phyloP scores from a whole-genome alignment of 2,113 vertebrate species.

The Gallinago jamesoni region DNA sequence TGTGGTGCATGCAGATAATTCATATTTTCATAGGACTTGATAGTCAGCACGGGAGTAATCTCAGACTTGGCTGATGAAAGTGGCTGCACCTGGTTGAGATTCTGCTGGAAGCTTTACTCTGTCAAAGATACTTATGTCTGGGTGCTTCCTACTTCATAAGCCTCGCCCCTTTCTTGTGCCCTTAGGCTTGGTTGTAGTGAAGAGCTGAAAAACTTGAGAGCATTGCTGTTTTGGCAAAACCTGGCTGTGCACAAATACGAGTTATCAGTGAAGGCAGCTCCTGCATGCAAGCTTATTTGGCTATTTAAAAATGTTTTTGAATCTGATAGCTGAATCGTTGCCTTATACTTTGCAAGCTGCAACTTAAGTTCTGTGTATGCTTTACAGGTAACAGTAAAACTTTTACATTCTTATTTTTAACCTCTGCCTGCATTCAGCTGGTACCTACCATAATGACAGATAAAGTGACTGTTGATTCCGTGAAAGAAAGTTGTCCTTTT shows the following conservation, averaged over 20 bases:
- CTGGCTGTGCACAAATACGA: not conserved
- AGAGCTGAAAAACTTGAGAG: conserved; percentile 11
- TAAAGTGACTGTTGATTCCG: not conserved
- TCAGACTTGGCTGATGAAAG: conserved; percentile 39
- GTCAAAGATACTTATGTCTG: conserved; percentile 1
- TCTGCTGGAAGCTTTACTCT: conserved; percentile 37
- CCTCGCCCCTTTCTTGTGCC: not conserved
- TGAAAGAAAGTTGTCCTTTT: not conserved
- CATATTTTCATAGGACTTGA: conserved; percentile 30
- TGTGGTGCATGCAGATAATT: not conserved
- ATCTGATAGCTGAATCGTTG: not conserved
- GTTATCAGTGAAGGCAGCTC: not conserved
- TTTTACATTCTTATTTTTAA: not conserved
- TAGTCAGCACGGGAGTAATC: conserved; percentile 42
- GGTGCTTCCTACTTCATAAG: not conserved
- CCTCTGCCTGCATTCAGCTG: not conserved
- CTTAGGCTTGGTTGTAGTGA: not conserved
- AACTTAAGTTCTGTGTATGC: not conserved
- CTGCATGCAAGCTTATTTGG: not conserved
- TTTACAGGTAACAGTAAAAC: not conserved
- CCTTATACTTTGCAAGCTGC: not conserved
- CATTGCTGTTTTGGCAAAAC: not conserved
- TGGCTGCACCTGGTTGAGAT: conserved; percentile 55
- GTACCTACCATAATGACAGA: not conserved
- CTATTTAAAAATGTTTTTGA: not conserved